Evolutionary conservation across 23 tunicate genomes (phyloP).

Genomic region (Halocynthia roretzi): DNA sequence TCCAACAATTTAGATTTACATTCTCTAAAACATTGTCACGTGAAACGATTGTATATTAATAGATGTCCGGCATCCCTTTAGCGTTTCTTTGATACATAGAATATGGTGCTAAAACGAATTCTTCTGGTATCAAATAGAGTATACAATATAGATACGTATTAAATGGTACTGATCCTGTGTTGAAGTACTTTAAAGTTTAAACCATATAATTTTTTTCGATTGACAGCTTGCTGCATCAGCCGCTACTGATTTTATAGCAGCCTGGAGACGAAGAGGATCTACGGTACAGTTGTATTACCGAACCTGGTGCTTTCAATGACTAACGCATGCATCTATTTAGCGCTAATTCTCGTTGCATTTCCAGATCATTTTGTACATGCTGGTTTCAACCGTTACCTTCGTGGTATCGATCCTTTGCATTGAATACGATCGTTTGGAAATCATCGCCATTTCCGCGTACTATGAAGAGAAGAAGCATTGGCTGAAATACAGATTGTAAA

Average conservation of each 20-base stretch:
- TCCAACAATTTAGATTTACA: too few species aligned
- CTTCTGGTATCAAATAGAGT: too few species aligned
- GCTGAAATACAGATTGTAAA: slow-evolving; percentile 32
- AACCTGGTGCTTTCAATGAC: background rate
- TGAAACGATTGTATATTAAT: too few species aligned
- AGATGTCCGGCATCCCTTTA: too few species aligned
- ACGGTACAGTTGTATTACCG: slow-evolving; percentile 27
- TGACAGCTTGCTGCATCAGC: slow-evolving; percentile 50
- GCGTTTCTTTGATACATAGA: too few species aligned
- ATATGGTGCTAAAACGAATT: too few species aligned
- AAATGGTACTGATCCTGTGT: too few species aligned
- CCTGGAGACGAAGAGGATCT: slow-evolving; percentile 47
- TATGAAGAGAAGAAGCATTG: background rate
- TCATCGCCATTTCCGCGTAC: slow-evolving; percentile 13
- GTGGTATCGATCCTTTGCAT: slow-evolving; percentile 81
- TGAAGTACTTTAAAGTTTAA: too few species aligned
- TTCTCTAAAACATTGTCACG: too few species aligned
- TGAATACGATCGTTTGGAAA: slow-evolving; percentile 72
- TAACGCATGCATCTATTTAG: background rate
- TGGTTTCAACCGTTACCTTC: slow-evolving; percentile 60
- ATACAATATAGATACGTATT: too few species aligned
- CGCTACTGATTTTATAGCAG: slow-evolving; percentile 63
- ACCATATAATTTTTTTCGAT: background rate
- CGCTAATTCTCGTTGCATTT: background rate
- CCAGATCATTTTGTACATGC: slow-evolving; percentile 65